Conservation (phyloP, 2,113 vertebrate species). For the Oxyruncus cristatus region DNA sequence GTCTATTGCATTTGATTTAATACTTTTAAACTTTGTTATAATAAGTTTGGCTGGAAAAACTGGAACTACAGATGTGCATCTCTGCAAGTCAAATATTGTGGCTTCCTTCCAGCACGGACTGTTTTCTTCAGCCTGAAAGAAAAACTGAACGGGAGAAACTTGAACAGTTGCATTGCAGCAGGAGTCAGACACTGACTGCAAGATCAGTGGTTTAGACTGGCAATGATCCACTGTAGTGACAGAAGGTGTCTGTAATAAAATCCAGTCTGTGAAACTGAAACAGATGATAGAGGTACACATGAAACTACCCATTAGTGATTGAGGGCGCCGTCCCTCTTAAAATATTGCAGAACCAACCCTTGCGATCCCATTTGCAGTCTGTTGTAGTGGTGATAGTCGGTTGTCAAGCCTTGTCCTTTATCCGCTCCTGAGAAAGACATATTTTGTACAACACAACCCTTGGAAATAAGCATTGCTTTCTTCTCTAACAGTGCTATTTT, state of each 20-base stretch:
- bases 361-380: not conserved
- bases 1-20: not conserved
- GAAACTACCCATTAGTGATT: not conserved
- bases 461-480: not conserved
- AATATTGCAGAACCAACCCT: not conserved
- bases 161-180: not conserved
- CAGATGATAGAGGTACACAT: not conserved
- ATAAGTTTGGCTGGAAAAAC: not conserved
- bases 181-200: not conserved
- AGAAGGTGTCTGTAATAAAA: constrained; percentile 7
- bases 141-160: not conserved
- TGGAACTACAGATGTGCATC: not conserved
- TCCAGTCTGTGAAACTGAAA: not conserved
- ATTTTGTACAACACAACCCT: not conserved
- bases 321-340: not conserved
- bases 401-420: not conserved
- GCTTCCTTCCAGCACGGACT: not conserved
- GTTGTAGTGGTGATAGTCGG: not conserved
- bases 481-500: not conserved
- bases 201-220: not conserved
- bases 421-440: not conserved
- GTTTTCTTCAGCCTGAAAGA: not conserved
- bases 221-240: not conserved
- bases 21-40: not conserved
- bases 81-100: not conserved